Evolutionary conservation across 2,888 invertebrate genomes (phyloP).

Genomic region (Andrena camellia): DNA sequence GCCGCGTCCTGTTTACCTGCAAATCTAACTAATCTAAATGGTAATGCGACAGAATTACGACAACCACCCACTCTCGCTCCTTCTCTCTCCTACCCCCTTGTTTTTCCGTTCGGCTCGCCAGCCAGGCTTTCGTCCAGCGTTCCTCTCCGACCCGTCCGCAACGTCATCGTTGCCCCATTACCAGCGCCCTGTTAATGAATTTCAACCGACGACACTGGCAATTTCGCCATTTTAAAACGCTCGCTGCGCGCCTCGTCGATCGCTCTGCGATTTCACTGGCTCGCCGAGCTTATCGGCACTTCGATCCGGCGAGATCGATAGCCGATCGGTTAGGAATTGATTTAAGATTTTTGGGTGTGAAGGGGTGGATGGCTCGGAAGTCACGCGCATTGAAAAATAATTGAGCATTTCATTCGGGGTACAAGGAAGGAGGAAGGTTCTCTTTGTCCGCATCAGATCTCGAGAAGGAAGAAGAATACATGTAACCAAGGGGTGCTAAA

Average conservation of each 20-base stretch:
- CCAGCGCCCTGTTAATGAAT: conserved; percentile 73
- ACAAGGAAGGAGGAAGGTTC: background rate
- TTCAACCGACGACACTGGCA: conserved; percentile 64
- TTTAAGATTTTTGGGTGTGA: too few relatives aligned
- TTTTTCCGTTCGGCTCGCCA: background rate
- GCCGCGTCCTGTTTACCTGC: conserved; percentile 78
- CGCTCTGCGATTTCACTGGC: background rate
- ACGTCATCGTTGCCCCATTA: conserved; percentile 69
- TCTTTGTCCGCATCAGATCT: too few relatives aligned
- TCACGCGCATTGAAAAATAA: too few relatives aligned
- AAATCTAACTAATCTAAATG: conserved; percentile 83
- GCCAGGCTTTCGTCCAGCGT: conserved; percentile 32
- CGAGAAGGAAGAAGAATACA: too few relatives aligned
- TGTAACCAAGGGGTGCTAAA: too few relatives aligned
- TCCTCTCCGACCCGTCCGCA: conserved; percentile 57
- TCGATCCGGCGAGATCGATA: too few relatives aligned
- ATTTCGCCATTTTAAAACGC: conserved; percentile 58
- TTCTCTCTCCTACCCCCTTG: background rate
- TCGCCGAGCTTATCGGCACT: too few relatives aligned
- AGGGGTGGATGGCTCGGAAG: too few relatives aligned
- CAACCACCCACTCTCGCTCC: conserved; percentile 37
- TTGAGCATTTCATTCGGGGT: background rate
- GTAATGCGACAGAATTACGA: conserved; percentile 80
- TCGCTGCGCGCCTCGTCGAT: conserved; percentile 11
- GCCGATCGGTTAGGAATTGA: too few relatives aligned